A percentile compares a stretch with the other conserved stretches of the same genome.
phyloP scores from a whole-genome alignment of 2,113 vertebrate genomes.

The Tylochromis polylepis region DNA sequence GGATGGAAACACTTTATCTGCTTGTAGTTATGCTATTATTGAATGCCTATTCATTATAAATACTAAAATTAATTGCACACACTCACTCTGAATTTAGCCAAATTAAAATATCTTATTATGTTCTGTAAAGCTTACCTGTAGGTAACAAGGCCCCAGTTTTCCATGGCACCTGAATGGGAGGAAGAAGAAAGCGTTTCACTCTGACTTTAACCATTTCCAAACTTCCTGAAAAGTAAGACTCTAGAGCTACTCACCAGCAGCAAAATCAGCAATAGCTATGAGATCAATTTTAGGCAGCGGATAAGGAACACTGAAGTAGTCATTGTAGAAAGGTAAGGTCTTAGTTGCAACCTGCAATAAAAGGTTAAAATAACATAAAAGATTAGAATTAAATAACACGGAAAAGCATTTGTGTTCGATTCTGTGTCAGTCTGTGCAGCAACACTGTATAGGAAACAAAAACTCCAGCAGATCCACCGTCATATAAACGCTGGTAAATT shows the following conservation, averaged over 20 bases:
- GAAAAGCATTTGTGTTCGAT: not conserved
- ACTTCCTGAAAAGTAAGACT: not conserved
- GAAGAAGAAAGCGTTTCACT: not conserved
- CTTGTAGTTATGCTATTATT: not conserved
- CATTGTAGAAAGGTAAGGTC: slow-evolving; percentile 99
- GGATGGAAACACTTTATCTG: not conserved
- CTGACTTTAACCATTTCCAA: not conserved
- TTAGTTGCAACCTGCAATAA: slow-evolving; percentile 91
- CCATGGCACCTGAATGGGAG: slow-evolving; percentile 90
- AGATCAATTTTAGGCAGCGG: slow-evolving; percentile 99
- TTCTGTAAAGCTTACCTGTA: slow-evolving; percentile 81
- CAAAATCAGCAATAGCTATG: slow-evolving; percentile 99
- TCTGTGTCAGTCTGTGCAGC: not conserved
- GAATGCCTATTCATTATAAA: not conserved
- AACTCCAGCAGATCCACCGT: rapidly evolving
- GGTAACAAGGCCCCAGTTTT: slow-evolving; percentile 99
- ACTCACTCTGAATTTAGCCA: not conserved
- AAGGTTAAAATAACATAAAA: not conserved
- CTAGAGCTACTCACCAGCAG: slow-evolving; percentile 83
- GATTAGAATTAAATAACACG: not conserved
- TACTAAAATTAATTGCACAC: not conserved
- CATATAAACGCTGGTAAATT: no score
- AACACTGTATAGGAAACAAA: no score
- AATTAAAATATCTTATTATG: not conserved
- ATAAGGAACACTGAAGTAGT: slow-evolving; percentile 98